phyloP scores from a whole-genome alignment of 2,888 invertebrate species.

The Troides oblongomaculatus region DNA sequence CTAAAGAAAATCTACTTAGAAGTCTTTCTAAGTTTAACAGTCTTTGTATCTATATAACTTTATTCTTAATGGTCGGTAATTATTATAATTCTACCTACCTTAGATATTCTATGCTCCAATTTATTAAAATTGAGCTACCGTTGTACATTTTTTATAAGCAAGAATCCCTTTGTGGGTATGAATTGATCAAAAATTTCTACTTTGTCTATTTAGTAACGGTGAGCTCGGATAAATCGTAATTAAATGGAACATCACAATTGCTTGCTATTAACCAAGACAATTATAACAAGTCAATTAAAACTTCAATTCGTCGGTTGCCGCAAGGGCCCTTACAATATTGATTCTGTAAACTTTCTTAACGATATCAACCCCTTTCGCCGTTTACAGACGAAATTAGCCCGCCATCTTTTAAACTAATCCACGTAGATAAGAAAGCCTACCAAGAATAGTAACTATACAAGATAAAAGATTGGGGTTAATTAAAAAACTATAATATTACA shows the following conservation, averaged over 20 bases:
- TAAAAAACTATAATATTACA: not conserved
- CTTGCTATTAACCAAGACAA: slow-evolving; percentile 18
- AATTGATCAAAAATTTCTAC: not conserved
- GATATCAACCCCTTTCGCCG: slow-evolving; percentile 20
- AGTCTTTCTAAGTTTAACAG: too few relatives aligned
- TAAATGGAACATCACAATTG: slow-evolving; percentile 15
- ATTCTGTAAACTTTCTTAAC: slow-evolving; percentile 22
- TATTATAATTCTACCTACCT: too few relatives aligned
- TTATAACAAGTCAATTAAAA: slow-evolving; percentile 28
- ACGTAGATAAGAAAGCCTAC: slow-evolving; percentile 3
- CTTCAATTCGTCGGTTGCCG: slow-evolving; percentile 22
- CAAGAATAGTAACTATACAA: not conserved
- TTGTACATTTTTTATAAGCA: too few relatives aligned
- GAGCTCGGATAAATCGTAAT: slow-evolving; percentile 3
- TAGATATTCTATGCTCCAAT: too few relatives aligned
- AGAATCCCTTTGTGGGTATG: too few relatives aligned
- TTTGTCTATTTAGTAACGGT: not conserved
- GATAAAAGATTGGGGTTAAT: not conserved
- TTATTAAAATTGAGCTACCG: too few relatives aligned
- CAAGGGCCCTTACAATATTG: slow-evolving; percentile 16
- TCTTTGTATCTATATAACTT: too few relatives aligned
- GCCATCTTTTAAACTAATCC: slow-evolving; percentile 4
- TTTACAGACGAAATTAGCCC: slow-evolving; percentile 15
- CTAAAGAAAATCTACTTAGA: too few relatives aligned
- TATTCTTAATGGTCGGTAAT: too few relatives aligned